Conservation (phyloP, 2,113 vertebrate genomes). For the Corvus hawaiiensis region DNA sequence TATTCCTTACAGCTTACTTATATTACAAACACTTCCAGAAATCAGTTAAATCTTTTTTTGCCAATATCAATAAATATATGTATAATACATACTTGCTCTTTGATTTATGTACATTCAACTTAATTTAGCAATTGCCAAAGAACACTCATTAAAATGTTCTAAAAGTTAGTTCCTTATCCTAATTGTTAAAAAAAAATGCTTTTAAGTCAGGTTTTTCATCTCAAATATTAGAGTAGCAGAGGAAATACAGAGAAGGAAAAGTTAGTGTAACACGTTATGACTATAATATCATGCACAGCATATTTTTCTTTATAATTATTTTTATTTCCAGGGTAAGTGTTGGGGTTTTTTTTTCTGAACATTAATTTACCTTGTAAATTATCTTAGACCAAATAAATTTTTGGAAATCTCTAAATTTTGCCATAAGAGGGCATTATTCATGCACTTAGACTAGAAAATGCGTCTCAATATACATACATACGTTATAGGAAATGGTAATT, state of each 20-base stretch:
- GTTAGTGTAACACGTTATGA: neutral
- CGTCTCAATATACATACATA: neutral
- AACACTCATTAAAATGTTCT: neutral
- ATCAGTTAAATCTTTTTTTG: neutral
- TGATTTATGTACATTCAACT: neutral
- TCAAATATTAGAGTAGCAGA: neutral
- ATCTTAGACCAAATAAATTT: neutral
- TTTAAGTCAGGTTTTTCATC: neutral
- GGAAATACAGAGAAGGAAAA: neutral
- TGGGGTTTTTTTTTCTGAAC: neutral
- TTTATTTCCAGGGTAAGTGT: neutral
- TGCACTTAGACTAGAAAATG: neutral
- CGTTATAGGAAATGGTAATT: neutral
- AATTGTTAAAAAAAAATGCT: neutral
- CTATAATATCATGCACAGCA: neutral
- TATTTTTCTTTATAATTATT: neutral
- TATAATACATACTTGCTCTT: neutral
- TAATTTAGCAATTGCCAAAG: neutral
- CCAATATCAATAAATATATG: neutral
- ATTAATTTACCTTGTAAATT: neutral
- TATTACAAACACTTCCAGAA: neutral
- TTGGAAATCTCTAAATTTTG: constrained; percentile 29
- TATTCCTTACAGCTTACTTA: neutral
- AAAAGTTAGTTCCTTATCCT: neutral
- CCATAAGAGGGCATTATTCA: constrained; percentile 60